Evolutionary conservation across 2,113 vertebrate genomes (phyloP), one percentile per base, ranked within the genome.

Genomic region (Pseudolaguvia tuberculata): DNA sequence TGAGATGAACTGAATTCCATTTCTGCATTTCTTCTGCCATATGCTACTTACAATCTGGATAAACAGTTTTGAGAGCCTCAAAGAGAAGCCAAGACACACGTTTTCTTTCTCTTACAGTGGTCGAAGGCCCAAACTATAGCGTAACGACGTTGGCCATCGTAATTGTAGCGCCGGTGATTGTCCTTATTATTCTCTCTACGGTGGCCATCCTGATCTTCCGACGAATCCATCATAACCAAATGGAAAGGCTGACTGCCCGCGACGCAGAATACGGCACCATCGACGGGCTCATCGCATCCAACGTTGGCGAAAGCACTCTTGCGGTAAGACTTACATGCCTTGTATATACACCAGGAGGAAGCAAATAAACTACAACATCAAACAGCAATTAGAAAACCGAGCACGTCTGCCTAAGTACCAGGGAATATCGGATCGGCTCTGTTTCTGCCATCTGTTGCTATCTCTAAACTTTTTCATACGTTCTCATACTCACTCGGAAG

Each of bases 241-340:
- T 98, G 92, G 94, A 99, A 83, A 91, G 95, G 47, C 89, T 98
- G 31, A 95, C 92, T 0, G 91, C 94, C 0, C 91, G 95, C 45
- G 96, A 98, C 62, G 96, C 94, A 2, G 97, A 98, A 56, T 98
- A 98, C 0, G 97, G 96, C 76, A 94, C 96, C 2, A 96, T 98
- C 0, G 96, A 99, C 68, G 97, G 96, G 8, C 94, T 99, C 53
- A 98, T 99, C 71, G 94, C 97, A 5, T 97, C 97, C 3, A 99
- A 98, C 0, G 96, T 99, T 59, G 97, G 96, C 39, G 97, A 99
- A 79, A 99, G 93, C 91, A 98, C 96, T 0, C 81, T 99, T 81
- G 97, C 97, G 84, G 97, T 99, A 85, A 96, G 96, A 92, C 9
- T 12, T n/a, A 18, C 25, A 56, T 14, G 14, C 7, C 3, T 27